phyloP scores from a whole-genome alignment of 1,140 invertebrate genomes.

The Danaus melanippus region DNA sequence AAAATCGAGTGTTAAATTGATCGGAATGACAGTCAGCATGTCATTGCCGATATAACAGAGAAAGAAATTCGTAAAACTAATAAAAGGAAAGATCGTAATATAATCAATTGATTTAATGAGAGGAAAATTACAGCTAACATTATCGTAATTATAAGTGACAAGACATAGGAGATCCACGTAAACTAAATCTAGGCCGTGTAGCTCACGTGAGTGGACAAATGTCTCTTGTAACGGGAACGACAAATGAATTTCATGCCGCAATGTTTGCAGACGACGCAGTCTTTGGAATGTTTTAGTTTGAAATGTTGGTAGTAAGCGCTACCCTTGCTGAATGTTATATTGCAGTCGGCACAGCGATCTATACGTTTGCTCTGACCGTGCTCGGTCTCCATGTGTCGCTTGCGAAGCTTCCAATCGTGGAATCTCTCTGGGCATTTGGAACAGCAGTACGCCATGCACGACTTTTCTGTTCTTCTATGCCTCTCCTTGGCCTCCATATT shows the following conservation, averaged over 20 bases:
- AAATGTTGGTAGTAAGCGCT: constrained; percentile 53
- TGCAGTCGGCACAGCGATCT: constrained; percentile 45
- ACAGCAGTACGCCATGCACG: constrained; percentile 56
- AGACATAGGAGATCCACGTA: too few relatives aligned
- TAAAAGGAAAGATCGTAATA: too few relatives aligned
- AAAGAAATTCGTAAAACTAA: too few relatives aligned
- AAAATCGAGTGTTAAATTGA: too few relatives aligned
- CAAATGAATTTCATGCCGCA: constrained; percentile 55
- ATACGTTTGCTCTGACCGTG: constrained; percentile 40
- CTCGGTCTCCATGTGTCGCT: constrained; percentile 45
- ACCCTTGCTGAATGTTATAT: constrained; percentile 40
- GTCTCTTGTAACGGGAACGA: constrained; percentile 44
- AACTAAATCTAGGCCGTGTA: constrained; percentile 7
- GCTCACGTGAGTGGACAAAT: constrained; percentile 28
- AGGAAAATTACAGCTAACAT: too few relatives aligned
- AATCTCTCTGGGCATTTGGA: constrained; percentile 52
- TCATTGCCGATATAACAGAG: too few relatives aligned
- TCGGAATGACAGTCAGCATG: too few relatives aligned
- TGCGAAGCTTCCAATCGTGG: constrained; percentile 42
- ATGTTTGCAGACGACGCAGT: constrained; percentile 48
- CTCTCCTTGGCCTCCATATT: constrained; percentile 54
- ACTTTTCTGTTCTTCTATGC: constrained; percentile 44
- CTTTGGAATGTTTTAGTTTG: constrained; percentile 47
- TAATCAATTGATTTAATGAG: too few relatives aligned
- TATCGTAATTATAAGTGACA: too few relatives aligned